Base-by-base conservation (phyloP, 2,888 invertebrate genomes). In the Teinopalpus imperialis region DNA sequence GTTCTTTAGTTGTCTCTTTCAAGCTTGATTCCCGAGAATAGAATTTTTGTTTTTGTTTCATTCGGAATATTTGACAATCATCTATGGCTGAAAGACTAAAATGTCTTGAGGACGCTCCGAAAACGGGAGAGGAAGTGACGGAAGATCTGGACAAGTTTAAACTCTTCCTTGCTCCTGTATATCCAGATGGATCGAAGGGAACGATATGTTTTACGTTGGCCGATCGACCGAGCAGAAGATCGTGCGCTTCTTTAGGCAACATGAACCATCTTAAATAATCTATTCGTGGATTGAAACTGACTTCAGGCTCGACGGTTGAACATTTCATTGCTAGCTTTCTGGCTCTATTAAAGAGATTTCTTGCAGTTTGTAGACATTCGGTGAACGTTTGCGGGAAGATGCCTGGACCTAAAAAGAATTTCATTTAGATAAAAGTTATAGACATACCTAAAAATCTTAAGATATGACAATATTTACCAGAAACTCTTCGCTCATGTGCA, bases 191-290 rank as follows among this genome's bases (percentile, higher is more conserved):
- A 68, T 93, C 92, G 66, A 94, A 94, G 45, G 94, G 94, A 54
- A 94, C 93, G 54, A 91, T 91, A 47, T 94, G 94, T 77, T 94
- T 94, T 4, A 94, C 94, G 63, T 94, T 94, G 43, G 91, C 93
- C 26, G 94, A 94, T 61, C 92, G 91, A 10, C 94, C 94, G 1
- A 94, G 83, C 1, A 95, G 78, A 21, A 95, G 89, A 55, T 93
- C 92, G 63, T 95, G 94, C 0, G 96, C 96, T 85, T 97, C 97
- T 66, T 94, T 94, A 0, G 97, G 97, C 39, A 97, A 76, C 91
- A 97, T 93, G 78, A 96, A 97, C 97, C 97, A 97, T 50, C 96
- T 90, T 7, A 97, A 81, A 41, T 91, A 90, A 54, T 94, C 92
- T 29, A 93, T 91, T 31, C 92, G 89, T 7, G 90, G 87, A 59